phyloP scores from a whole-genome alignment of 2,888 invertebrate species.

The Campaea margaritaria region DNA sequence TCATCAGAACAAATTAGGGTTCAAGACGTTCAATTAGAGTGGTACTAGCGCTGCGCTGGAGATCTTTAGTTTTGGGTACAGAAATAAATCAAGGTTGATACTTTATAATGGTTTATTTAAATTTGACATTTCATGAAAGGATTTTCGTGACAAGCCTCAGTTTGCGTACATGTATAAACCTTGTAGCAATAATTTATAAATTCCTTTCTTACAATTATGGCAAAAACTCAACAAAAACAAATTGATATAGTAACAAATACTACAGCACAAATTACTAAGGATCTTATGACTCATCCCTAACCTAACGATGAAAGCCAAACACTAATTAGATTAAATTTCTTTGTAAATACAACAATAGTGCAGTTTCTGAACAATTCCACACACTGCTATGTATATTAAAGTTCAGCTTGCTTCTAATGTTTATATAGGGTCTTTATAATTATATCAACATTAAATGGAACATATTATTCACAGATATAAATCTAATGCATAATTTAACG shows the following conservation, averaged over 20 bases:
- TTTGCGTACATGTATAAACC: constrained; percentile 79
- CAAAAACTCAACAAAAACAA: constrained; percentile 84
- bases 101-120: constrained; percentile 80
- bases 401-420: constrained; percentile 21
- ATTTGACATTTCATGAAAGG: constrained; percentile 84
- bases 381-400: constrained; percentile 27
- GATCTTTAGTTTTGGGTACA: no score
- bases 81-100: constrained; percentile 45
- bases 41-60: no score
- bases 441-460: constrained; percentile 23
- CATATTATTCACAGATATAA: not conserved
- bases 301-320: constrained; percentile 84
- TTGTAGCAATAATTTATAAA: constrained; percentile 81
- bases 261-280: constrained; percentile 69
- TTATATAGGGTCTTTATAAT: not conserved
- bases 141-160: constrained; percentile 82
- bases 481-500: constrained; percentile 24
- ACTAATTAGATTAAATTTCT: constrained; percentile 64
- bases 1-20: no score
- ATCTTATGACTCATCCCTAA: constrained; percentile 73
- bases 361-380: constrained; percentile 35
- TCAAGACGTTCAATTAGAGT: no score
- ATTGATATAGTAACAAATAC: constrained; percentile 75
- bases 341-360: constrained; percentile 47
- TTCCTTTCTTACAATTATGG: constrained; percentile 78